phyloP scores from a whole-genome alignment of 2,797 vertebrate species.

The Parauchenoglanis punctatus region DNA sequence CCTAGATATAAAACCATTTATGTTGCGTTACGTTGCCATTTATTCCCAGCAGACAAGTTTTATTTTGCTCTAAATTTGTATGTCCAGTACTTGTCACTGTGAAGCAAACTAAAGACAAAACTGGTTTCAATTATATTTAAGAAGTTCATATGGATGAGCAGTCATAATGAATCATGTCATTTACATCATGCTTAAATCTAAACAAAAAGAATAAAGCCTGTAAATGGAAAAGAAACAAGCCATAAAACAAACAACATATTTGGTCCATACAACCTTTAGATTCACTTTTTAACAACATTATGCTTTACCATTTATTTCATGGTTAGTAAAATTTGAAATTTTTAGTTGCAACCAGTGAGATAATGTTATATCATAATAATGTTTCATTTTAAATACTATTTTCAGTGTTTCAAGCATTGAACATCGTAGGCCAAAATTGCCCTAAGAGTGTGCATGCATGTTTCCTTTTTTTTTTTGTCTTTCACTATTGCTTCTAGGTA shows the following conservation, averaged over 20 bases:
- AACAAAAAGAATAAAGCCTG: no score
- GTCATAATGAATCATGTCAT: not conserved
- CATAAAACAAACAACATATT: constrained; percentile 4
- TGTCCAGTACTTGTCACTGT: not conserved
- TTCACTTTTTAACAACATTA: not conserved
- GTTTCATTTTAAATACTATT: not conserved
- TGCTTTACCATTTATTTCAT: not conserved
- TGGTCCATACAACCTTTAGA: not conserved
- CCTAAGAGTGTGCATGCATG: not conserved
- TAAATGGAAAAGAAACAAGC: not conserved
- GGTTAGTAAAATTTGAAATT: not conserved
- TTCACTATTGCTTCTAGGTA: not conserved
- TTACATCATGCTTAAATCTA: not conserved
- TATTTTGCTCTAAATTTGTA: not conserved
- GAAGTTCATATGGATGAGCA: not conserved
- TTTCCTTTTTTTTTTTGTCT: no score
- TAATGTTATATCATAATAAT: not conserved
- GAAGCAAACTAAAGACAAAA: not conserved
- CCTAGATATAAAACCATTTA: no score
- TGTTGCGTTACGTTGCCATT: not conserved
- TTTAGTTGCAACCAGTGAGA: no score
- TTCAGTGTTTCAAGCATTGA: not conserved
- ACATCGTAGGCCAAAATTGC: not conserved
- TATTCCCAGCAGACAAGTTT: constrained; percentile 5
- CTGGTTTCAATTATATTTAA: not conserved